phyloP scores from a whole-genome alignment of 2,888 invertebrate species.

The Agriopis leucophaearia region DNA sequence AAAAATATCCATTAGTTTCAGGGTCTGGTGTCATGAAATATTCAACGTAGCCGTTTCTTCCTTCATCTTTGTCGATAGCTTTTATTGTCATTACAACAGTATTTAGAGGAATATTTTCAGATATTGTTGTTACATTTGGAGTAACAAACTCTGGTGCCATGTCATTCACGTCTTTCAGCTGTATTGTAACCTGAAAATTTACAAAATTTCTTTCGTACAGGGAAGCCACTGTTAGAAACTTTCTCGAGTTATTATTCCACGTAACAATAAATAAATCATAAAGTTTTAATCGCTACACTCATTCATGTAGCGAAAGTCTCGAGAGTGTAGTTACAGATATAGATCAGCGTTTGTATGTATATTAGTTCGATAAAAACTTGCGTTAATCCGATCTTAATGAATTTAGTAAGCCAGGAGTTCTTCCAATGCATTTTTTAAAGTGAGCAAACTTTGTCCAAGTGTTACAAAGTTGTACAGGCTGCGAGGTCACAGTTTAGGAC shows the following conservation, averaged over 20 bases:
- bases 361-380: no score
- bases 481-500: no score
- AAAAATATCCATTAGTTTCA: constrained; percentile 89
- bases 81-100: constrained; percentile 96
- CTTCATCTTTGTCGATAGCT: constrained; percentile 96
- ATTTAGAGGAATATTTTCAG: constrained; percentile 94
- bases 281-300: no score
- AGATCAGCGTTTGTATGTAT: no score
- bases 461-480: no score
- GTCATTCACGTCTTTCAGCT: constrained; percentile 96
- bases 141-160: constrained; percentile 95
- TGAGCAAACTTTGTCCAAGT: no score
- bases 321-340: no score
- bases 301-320: no score
- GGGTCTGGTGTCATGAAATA: constrained; percentile 91
- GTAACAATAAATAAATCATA: no score
- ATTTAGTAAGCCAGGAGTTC: no score
- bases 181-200: constrained; percentile 91
- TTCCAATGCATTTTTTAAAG: no score
- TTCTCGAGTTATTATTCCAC: neutral
- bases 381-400: no score
- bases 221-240: neutral
- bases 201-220: constrained; percentile 15
- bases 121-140: constrained; percentile 91
- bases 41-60: constrained; percentile 96